A percentile compares a stretch with the other conserved stretches of the same genome.
phyloP scores from a whole-genome alignment of 2,797 vertebrate species.

The Acropternis orthonyx region DNA sequence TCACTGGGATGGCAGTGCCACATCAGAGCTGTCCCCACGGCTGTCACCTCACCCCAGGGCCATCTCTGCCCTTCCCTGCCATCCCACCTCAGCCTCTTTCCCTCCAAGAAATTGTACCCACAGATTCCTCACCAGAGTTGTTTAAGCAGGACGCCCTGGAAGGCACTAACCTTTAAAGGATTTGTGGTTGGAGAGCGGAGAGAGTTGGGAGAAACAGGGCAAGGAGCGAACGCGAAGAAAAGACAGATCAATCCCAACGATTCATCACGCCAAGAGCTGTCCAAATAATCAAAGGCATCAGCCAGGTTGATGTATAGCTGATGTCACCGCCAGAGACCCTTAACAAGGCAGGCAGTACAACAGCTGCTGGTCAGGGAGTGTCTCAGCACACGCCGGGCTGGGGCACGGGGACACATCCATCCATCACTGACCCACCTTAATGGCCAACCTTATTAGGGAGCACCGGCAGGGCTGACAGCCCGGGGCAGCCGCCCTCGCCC shows the following conservation, averaged over 20 bases:
- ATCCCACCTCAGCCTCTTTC: neutral
- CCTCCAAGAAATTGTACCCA: rapidly evolving
- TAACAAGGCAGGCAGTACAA: constrained; percentile 75
- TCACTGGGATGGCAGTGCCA: neutral
- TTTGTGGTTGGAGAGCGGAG: constrained; percentile 36
- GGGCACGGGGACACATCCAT: constrained; percentile 60
- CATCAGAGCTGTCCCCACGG: rapidly evolving
- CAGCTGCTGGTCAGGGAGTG: constrained; percentile 77
- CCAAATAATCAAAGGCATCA: constrained; percentile 79
- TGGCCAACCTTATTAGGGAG: constrained; percentile 76
- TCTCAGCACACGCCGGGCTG: constrained; percentile 66
- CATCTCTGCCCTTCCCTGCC: neutral
- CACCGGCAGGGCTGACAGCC: constrained; percentile 58
- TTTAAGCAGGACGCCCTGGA: neutral
- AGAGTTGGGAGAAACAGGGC: constrained; percentile 48
- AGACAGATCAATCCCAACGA: constrained; percentile 76
- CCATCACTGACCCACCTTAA: constrained; percentile 76
- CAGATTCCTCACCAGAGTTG: neutral
- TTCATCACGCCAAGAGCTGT: constrained; percentile 75
- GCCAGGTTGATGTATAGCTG: constrained; percentile 77
- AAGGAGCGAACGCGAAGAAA: constrained; percentile 47
- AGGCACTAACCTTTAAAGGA: neutral
- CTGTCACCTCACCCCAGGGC: neutral
- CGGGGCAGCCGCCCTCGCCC: neutral
- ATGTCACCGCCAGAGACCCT: constrained; percentile 77